Evolutionary conservation across 2,888 invertebrate genomes (phyloP).

Genomic region (Megalurothrips usitatus): DNA sequence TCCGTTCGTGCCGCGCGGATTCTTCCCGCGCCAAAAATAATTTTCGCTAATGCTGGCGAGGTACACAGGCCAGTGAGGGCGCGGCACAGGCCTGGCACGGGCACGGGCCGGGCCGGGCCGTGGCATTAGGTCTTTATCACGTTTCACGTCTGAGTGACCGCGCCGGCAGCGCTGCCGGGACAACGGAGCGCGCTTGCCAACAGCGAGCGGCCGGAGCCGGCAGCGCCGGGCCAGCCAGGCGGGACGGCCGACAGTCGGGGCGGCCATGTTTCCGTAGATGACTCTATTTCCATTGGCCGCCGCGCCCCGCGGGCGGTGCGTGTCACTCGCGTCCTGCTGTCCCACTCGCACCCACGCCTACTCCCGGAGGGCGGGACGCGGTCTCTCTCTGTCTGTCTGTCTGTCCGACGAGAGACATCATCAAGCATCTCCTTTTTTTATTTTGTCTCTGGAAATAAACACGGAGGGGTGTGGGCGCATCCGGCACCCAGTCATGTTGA

Average conservation of each 20-base stretch:
- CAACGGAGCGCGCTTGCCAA: background rate
- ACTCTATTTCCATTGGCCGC: background rate
- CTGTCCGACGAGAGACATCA: too few species aligned
- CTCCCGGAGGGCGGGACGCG: too few species aligned
- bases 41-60: background rate
- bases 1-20: too few species aligned
- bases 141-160: constrained; percentile 24
- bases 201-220: background rate
- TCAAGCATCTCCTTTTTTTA: too few species aligned
- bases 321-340: background rate
- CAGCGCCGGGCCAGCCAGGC: background rate
- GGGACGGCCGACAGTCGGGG: background rate
- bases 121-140: constrained; percentile 23
- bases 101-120: background rate
- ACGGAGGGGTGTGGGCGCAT: too few species aligned
- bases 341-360: background rate
- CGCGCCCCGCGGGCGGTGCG: background rate
- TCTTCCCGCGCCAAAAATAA: background rate
- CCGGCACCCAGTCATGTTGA: too few species aligned
- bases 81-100: background rate
- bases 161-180: background rate
- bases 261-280: background rate
- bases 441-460: too few species aligned
- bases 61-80: too few species aligned
- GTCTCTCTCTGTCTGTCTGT: too few species aligned